These are phyloP conservation scores for Rhea pennata DNA, from an alignment of 2,113 vertebrate species.

Conservation along the genomic window DNA sequence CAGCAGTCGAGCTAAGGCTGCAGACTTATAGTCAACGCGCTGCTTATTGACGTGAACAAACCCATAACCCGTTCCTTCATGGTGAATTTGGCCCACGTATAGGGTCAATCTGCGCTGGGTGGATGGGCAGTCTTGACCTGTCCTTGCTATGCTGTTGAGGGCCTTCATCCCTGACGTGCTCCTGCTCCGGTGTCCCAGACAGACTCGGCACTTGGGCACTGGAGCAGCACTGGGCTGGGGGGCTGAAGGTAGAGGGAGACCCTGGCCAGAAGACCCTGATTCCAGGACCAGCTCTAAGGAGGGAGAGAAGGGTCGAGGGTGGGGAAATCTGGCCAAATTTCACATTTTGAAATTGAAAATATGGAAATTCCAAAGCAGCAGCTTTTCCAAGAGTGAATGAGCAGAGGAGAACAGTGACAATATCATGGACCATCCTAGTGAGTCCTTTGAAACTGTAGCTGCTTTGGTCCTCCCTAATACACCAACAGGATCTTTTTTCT, in stretches of 20 bases:
- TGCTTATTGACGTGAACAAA: background rate
- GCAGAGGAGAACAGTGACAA: background rate
- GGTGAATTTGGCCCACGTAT: background rate
- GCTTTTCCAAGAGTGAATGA: background rate
- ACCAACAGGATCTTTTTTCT: background rate
- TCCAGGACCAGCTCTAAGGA: background rate
- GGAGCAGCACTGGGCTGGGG: background rate
- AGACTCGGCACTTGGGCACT: too few species aligned
- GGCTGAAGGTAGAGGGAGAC: background rate
- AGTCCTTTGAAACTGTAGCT: background rate
- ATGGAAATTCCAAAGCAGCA: background rate
- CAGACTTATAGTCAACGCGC: background rate
- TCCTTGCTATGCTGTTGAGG: too few species aligned
- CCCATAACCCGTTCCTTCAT: rapidly evolving
- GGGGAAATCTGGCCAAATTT: background rate
- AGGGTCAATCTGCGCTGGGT: background rate
- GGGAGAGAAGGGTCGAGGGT: background rate
- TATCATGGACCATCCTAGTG: rapidly evolving
- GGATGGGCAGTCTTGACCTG: background rate
- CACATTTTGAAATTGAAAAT: background rate
- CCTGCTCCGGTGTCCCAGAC: background rate
- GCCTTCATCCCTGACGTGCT: background rate
- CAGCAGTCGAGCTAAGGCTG: background rate
- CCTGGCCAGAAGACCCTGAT: background rate
- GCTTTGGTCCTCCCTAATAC: background rate